Conservation (phyloP, 2,888 invertebrate species). For the Galerucella pusilla region DNA sequence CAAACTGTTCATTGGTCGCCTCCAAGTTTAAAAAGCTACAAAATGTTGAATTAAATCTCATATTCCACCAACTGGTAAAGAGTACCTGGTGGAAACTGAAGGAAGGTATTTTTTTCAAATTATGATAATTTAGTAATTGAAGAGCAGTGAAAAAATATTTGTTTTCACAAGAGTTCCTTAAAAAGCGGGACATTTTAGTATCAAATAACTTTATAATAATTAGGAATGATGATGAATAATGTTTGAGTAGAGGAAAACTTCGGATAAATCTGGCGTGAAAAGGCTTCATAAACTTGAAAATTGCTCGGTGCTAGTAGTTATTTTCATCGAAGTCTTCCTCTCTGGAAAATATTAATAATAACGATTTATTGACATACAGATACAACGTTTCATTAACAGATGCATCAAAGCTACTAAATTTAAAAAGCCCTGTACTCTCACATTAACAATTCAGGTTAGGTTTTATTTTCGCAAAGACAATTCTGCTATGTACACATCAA, state of each 20-base stretch:
- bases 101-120: constrained; percentile 1
- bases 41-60: not conserved
- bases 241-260: constrained; percentile 33
- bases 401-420: not conserved
- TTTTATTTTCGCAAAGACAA: not conserved
- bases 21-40: not conserved
- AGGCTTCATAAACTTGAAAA: constrained; percentile 39
- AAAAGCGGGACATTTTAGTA: constrained; percentile 19
- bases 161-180: constrained; percentile 8
- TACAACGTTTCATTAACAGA: not conserved
- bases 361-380: not conserved
- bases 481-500: not conserved
- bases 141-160: constrained; percentile 12
- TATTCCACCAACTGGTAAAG: not conserved
- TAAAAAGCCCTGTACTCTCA: not conserved
- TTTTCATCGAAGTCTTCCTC: constrained; percentile 60
- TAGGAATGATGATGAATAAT: not conserved
- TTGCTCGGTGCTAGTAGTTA: constrained; percentile 54
- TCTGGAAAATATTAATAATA: constrained; percentile 50
- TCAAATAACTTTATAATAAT: constrained; percentile 11
- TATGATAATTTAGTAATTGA: not conserved
- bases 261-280: constrained; percentile 43
- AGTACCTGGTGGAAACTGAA: not conserved
- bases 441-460: not conserved
- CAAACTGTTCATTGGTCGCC: not conserved